Base-by-base conservation (phyloP, 2,113 vertebrate genomes). In the Orcinus orca region DNA sequence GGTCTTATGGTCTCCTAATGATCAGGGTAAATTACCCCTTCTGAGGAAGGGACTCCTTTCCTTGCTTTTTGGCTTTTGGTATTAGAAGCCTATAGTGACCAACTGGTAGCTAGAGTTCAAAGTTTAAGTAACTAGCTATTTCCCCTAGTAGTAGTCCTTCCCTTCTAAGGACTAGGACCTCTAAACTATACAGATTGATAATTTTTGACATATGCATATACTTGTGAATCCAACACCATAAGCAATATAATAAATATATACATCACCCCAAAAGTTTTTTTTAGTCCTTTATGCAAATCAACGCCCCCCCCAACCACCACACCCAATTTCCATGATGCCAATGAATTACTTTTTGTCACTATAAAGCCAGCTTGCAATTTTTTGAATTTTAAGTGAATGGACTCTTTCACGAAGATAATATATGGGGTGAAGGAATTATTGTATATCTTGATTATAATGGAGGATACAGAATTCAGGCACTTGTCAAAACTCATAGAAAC, bases 401-500 rank as follows among this genome's bases (percentile, higher is more conserved):
- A 36, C n/a, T 36, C 8, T 86, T 88, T 81, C 10, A 67, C 1
- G 11, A 58, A 8, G 5, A 44, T 63, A 47, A 63, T 77, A 44
- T 29, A 0, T 25, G 9, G 0, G 18, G 11, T 74, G 13, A 81
- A 74, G 8, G 21, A 88, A 83, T 68, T 62, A 63, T 11, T 68
- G 3, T 29, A 31, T 33, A 85, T 76, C 2, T 85, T 80, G 10
- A 73, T 60, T 67, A 12, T 36, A 77, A 77, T 76, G 6, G 9
- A 63, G 36, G 9, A 31, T 31, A 36, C 14, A 33, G 53, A 80
- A 77, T 5, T 38, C 80, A 36, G 23, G 0, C 1, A 47, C 47
- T 96, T 87, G 17, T 79, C 70, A 83, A 94, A 94, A 83, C 33
- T 71, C n/a, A 26, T 60, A 83, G 12, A 73, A 77, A 88, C 77